A percentile compares a stretch with the other conserved stretches of the same genome.
Conservation (phyloP, 2,113 vertebrate species). For the Miniopterus natalensis region DNA sequence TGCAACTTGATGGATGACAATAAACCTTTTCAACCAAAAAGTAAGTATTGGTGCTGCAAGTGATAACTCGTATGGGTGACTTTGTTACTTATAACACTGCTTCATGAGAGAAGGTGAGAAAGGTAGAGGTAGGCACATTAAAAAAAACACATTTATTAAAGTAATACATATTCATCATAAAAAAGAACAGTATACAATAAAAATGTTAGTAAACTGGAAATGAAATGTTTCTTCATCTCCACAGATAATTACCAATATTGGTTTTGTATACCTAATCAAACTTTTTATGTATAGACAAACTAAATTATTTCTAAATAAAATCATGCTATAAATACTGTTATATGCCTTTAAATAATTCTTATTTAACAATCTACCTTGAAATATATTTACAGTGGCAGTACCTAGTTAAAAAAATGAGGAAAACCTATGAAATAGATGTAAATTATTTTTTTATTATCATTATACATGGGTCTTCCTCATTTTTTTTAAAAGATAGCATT, state of each 20-base stretch:
- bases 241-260: background rate
- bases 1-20: constrained; percentile 75
- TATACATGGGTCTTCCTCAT: background rate
- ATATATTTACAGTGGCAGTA: background rate
- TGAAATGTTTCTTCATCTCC: constrained; percentile 48
- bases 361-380: background rate
- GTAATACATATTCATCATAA: background rate
- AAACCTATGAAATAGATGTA: background rate
- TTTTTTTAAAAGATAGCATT: constrained; percentile 6
- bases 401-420: constrained; percentile 30
- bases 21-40: constrained; percentile 52
- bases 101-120: constrained; percentile 32
- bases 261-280: constrained; percentile 8
- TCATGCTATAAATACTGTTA: constrained; percentile 47
- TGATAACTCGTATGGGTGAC: background rate
- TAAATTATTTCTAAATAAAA: constrained; percentile 51
- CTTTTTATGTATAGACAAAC: background rate
- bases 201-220: constrained; percentile 52
- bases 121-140: background rate
- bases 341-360: constrained; percentile 24
- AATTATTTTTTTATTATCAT: constrained; percentile 27
- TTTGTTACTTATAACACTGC: constrained; percentile 47
- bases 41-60: constrained; percentile 65
- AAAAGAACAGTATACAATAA: background rate
- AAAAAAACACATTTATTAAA: constrained; percentile 17